Conservation (phyloP, 2,113 vertebrate species). For the Lipophrys pholis region DNA sequence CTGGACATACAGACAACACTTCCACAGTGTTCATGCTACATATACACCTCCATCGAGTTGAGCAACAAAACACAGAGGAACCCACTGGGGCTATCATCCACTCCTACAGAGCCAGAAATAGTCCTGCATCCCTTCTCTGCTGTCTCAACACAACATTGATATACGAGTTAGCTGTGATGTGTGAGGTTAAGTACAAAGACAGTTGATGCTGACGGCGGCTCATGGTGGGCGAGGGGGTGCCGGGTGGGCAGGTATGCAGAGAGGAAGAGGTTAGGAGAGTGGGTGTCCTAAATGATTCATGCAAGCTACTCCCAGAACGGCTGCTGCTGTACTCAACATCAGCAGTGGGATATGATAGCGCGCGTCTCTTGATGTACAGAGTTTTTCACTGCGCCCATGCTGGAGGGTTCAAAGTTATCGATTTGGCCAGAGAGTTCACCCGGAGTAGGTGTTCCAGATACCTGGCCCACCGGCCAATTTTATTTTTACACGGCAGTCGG, state of each 20-base stretch:
- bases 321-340: slow-evolving; percentile 46
- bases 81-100: slow-evolving; percentile 43
- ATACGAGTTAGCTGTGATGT: slow-evolving; percentile 76
- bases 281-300: slow-evolving; percentile 77
- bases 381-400: slow-evolving; percentile 53
- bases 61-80: slow-evolving; percentile 22
- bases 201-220: slow-evolving; percentile 58
- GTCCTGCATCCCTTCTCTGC: slow-evolving; percentile 51
- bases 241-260: slow-evolving; percentile 55
- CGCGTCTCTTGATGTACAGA: slow-evolving; percentile 59
- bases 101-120: slow-evolving; percentile 74
- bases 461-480: slow-evolving; percentile 56
- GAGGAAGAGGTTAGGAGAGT: slow-evolving; percentile 70
- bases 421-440: slow-evolving; percentile 55
- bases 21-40: slow-evolving; percentile 22
- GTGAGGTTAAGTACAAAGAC: slow-evolving; percentile 80
- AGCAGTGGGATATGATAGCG: slow-evolving; percentile 51
- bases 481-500: slow-evolving; percentile 55
- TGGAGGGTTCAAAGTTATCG: slow-evolving; percentile 73
- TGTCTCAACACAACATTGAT: slow-evolving; percentile 74
- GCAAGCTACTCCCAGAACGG: slow-evolving; percentile 51
- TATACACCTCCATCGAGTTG: slow-evolving; percentile 48
- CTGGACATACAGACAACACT: slow-evolving; percentile 30
- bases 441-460: slow-evolving; percentile 66
- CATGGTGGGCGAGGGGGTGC: slow-evolving; percentile 50